Evolutionary conservation across 2,113 vertebrate genomes (phyloP), one percentile per base, ranked within the genome.

Genomic region (Muntiacus muntjak): DNA sequence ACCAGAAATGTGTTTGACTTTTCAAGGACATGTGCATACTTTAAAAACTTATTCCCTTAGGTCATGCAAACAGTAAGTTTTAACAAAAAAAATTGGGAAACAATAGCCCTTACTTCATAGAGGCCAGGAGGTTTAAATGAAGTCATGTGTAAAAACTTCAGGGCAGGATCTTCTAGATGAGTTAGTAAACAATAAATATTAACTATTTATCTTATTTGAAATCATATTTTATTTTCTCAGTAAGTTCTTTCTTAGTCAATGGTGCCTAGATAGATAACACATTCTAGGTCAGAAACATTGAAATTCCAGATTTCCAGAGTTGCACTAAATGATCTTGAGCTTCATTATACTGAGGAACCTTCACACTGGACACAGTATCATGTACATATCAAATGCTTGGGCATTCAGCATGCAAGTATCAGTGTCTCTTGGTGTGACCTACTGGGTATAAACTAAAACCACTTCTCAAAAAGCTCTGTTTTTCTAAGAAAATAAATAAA

Each of bases 401-500:
- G 7, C 1, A 57, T 6, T 1, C 5, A 4, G 17, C 33, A 0
- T 43, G 23, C 12, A 83, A 28, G 11, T 33, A 5, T 81, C 40
- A 52, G 19, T 43, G 33, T 33, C 57, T 43, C n/a, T 60, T 47
- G 86, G 90, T 52, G n/a, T 86, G 89, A 50, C 64, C 55, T 5
- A 47, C 43, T 45, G 30, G 28, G n/a, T 57, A 45, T 76, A 10
- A 79, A 67, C 43, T 83, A 97, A 97, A 85, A 89, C 71, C 28
- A 86, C 16, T 21, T 45, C 4, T 67, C 97, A 90, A 98, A 95
- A 91, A 93, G 6, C 7, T 95, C 50, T 14, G 2, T 97, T 98
- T 95, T 97, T 95, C 91, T 96, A 81, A 97, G 94, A 97, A 95
- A 97, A 36, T 83, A 97, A 98, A 74, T 93, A 96, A 98, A 97